Conservation (phyloP, 1,140 invertebrate genomes). For the Drosophila busckii region DNA sequence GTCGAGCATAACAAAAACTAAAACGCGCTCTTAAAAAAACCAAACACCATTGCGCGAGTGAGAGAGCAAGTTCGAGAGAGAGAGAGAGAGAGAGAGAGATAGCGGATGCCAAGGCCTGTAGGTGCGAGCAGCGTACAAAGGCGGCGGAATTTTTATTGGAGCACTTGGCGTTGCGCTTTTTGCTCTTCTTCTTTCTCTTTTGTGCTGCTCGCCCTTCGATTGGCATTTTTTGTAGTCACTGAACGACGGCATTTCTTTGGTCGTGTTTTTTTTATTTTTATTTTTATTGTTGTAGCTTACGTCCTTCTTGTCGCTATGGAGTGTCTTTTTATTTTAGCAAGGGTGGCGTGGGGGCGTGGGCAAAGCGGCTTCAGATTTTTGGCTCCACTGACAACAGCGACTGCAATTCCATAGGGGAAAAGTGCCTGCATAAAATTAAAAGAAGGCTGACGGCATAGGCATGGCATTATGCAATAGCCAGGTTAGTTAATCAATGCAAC, state of each 20-base stretch:
- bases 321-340: not conserved
- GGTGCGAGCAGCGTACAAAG: conserved; percentile 48
- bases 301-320: conserved; percentile 13
- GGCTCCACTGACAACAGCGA: conserved; percentile 61
- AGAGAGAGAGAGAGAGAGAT: conserved; percentile 8
- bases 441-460: conserved; percentile 21
- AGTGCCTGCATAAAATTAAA: conserved; percentile 41
- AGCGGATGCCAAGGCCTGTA: not conserved
- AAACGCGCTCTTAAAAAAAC: conserved; percentile 56
- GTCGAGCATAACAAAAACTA: conserved; percentile 49
- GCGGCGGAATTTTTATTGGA: conserved; percentile 75
- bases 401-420: conserved; percentile 48
- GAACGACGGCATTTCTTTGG: conserved; percentile 21
- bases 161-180: conserved; percentile 56
- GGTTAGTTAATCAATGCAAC: conserved; percentile 71
- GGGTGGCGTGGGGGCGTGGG: conserved; percentile 17
- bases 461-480: conserved; percentile 54
- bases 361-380: conserved; percentile 57
- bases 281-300: conserved; percentile 10
- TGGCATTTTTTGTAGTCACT: conserved; percentile 44
- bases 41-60: not conserved
- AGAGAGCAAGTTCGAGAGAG: conserved; percentile 16
- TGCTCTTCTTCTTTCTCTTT: conserved; percentile 22
- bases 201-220: conserved; percentile 58
- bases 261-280: conserved; percentile 13